These are phyloP conservation scores for Periparus ater DNA, from an alignment of 2,797 vertebrate species.

Conservation along the genomic window DNA sequence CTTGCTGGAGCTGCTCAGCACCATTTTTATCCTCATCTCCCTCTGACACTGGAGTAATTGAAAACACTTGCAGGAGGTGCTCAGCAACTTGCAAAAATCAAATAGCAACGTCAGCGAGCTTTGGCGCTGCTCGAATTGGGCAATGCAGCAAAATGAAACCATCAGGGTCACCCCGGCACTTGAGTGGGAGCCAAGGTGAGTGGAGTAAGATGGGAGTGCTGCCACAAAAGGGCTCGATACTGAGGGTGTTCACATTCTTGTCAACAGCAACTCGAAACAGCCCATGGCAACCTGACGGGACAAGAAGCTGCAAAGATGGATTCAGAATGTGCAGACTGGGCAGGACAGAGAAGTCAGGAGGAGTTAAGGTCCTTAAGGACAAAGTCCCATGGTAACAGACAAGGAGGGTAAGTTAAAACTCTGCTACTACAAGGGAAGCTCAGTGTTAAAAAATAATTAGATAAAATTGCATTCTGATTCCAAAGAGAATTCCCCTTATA, in stretches of 20 bases:
- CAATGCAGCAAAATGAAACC: background rate
- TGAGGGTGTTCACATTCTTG: background rate
- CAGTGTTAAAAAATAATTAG: background rate
- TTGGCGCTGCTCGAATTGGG: background rate
- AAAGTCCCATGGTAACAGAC: background rate
- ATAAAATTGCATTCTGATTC: background rate
- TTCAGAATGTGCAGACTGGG: background rate
- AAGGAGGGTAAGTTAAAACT: background rate
- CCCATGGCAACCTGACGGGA: background rate
- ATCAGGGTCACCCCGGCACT: background rate
- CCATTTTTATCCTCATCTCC: background rate
- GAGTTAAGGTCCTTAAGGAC: background rate
- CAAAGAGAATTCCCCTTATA: background rate
- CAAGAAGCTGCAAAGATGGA: background rate
- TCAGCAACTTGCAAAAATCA: background rate
- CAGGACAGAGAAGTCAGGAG: background rate
- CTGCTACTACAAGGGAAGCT: background rate
- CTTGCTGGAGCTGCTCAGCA: conserved; percentile 1
- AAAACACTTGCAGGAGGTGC: background rate
- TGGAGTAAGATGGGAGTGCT: background rate
- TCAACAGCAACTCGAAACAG: background rate
- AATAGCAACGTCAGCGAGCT: background rate
- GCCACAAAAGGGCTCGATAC: background rate
- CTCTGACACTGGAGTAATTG: background rate
- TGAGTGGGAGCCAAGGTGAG: background rate